Percentiles rank a stretch among this genome's conserved stretches.
These are phyloP conservation scores for Cotesia chilonis DNA, from an alignment of 1,140 invertebrate genomes.

Conservation along the genomic window DNA sequence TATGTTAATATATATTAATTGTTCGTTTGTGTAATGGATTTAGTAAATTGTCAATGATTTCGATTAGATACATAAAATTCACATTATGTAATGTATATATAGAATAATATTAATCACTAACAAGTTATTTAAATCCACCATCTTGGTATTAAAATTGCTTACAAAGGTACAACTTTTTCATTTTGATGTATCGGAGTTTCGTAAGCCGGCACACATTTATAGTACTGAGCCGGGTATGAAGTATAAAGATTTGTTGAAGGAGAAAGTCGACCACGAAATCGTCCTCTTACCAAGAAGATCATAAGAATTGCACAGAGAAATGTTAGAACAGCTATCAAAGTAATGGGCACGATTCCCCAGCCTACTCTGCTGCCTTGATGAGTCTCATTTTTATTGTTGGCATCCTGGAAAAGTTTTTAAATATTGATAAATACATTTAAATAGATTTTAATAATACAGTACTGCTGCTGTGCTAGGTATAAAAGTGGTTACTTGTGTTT, in stretches of 20 bases:
- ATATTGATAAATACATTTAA: too few relatives aligned
- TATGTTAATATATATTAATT: too few relatives aligned
- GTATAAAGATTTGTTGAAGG: conserved; percentile 51
- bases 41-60: too few relatives aligned
- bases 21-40: too few relatives aligned
- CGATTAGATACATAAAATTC: not conserved
- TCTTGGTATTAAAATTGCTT: conserved; percentile 38
- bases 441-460: not conserved
- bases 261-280: conserved; percentile 55
- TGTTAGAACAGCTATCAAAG: conserved; percentile 53
- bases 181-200: conserved; percentile 54
- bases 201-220: conserved; percentile 61
- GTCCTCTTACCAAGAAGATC: conserved; percentile 53
- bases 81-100: not conserved
- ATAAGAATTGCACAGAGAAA: conserved; percentile 53
- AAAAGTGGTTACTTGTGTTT: too few relatives aligned
- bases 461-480: too few relatives aligned
- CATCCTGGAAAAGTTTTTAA: conserved; percentile 29
- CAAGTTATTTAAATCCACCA: conserved; percentile 2
- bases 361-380: conserved; percentile 39
- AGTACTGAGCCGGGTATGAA: conserved; percentile 58
- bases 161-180: conserved; percentile 58
- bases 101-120: not conserved
- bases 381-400: conserved; percentile 41
- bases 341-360: conserved; percentile 58